Evolutionary conservation across 1,140 invertebrate species (phyloP).

Genomic region (Drosophila malerkotliana): DNA sequence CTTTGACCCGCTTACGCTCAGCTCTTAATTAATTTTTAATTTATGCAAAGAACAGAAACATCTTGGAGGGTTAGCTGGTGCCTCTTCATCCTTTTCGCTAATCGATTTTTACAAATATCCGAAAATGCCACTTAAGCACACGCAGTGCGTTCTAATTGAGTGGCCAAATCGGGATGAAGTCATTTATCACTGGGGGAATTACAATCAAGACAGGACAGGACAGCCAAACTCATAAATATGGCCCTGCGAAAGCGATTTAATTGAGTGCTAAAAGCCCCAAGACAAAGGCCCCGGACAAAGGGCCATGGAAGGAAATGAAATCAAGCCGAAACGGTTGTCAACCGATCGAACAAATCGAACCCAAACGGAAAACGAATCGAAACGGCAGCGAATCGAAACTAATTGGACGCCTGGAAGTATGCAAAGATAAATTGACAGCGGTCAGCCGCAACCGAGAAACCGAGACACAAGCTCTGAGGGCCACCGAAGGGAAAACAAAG

Average conservation of each 20-base stretch:
- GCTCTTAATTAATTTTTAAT: conserved; percentile 77
- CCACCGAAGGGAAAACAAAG: conserved; percentile 34
- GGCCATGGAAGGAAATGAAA: conserved; percentile 40
- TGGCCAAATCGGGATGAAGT: conserved; percentile 29
- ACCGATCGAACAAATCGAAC: conserved; percentile 35
- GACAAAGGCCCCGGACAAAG: conserved; percentile 33
- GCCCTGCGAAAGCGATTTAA: conserved; percentile 59
- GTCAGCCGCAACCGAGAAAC: conserved; percentile 45
- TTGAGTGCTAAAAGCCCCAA: conserved; percentile 67
- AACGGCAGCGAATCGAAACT: conserved; percentile 71
- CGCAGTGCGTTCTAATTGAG: conserved; percentile 39
- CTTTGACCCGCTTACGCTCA: conserved; percentile 24
- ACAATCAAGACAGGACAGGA: conserved; percentile 24
- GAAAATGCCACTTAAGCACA: conserved; percentile 55
- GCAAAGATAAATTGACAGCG: conserved; percentile 73
- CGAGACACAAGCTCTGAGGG: conserved; percentile 13
- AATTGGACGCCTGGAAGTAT: conserved; percentile 73
- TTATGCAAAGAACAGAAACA: conserved; percentile 54
- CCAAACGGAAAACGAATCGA: conserved; percentile 53
- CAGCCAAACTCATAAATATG: conserved; percentile 55
- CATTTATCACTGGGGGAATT: conserved; percentile 66
- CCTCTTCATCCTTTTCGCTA: conserved; percentile 46
- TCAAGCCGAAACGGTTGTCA: conserved; percentile 61
- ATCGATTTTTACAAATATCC: conserved; percentile 52
- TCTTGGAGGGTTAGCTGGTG: conserved; percentile 8